phyloP scores from a whole-genome alignment of 35 echinoderm and acorn worm genomes.

The Diadema setosum region DNA sequence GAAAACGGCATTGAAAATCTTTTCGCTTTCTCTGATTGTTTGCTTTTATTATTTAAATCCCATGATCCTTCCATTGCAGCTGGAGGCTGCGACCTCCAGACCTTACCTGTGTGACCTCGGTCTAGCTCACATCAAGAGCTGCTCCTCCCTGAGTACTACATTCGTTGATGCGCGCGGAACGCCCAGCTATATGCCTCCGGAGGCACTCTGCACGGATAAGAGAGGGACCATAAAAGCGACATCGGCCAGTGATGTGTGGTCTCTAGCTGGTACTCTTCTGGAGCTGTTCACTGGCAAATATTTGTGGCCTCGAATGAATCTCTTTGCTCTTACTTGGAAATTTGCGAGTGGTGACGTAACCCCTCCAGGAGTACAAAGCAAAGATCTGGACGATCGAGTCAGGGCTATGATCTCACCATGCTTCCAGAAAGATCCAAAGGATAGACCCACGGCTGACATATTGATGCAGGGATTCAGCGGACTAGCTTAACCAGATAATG shows the following conservation, averaged over 20 bases:
- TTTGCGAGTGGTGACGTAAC: neutral
- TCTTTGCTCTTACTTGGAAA: neutral
- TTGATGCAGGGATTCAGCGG: neutral
- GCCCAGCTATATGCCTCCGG: neutral
- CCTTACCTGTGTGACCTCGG: conserved; percentile 12
- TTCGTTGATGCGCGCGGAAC: neutral
- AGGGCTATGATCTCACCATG: neutral
- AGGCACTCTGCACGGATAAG: neutral
- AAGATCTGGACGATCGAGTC: neutral
- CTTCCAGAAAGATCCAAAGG: neutral
- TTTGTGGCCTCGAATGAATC: neutral
- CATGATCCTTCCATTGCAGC: neutral
- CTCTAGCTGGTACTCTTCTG: neutral
- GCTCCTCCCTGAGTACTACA: neutral
- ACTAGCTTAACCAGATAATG: neutral
- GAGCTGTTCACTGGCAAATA: neutral
- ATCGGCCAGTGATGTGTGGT: neutral
- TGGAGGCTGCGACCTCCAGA: neutral
- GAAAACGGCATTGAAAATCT: too few species aligned
- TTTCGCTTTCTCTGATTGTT: too few species aligned
- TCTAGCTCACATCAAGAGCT: neutral
- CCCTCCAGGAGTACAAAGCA: neutral
- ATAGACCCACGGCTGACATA: neutral
- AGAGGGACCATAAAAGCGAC: neutral
- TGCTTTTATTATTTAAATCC: neutral